Evolutionary conservation across 2,888 invertebrate species (phyloP), one percentile per base, ranked within the genome.

Genomic region (Globia sparganii): DNA sequence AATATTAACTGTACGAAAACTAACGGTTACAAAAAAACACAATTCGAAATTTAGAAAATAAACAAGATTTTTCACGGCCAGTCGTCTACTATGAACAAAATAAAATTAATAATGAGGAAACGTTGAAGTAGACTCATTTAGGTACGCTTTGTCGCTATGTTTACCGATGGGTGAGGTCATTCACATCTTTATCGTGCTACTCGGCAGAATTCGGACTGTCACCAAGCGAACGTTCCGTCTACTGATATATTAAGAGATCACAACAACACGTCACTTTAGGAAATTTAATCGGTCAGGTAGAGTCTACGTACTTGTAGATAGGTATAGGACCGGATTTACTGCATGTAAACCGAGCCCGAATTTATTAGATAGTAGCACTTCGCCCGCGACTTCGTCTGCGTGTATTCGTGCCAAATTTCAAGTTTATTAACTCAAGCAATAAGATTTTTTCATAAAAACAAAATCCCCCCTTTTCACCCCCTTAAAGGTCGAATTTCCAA

Each of bases 171-270:
- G 80, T 74, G 90, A 92, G 95, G 94, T 95, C 94, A 84, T 94
- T 95, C 92, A 94, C 95, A 92, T 91, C 87, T 92, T 93, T 94
- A 95, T 95, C 95, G 91, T 83, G 82, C 88, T 78, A 89, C 77
- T 92, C 86, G 86, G 88, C 90, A 91, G 91, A 92, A 89, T 87
- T 90, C 81, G 82, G 83, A 87, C 75, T 85, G 88, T 89, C 87
- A 86, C 85, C 84, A 82, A 69, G 82, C 83, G 77, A 86, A 66
- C 84, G 70, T 58, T 72, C 59, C 74, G 83, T 73, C 73, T 67
- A 79, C 75, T 75, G 76, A 85, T 86, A 86, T 72, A 71, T 79
- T 78, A 75, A 75, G 70, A 77, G 75, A 86, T 85, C 86, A 86
- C 81, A 88, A 86, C 81, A 84, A 87, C 80, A 83, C 77, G 78